Conservation (phyloP, 1,140 invertebrate genomes). For the Drosophila sucinea region DNA sequence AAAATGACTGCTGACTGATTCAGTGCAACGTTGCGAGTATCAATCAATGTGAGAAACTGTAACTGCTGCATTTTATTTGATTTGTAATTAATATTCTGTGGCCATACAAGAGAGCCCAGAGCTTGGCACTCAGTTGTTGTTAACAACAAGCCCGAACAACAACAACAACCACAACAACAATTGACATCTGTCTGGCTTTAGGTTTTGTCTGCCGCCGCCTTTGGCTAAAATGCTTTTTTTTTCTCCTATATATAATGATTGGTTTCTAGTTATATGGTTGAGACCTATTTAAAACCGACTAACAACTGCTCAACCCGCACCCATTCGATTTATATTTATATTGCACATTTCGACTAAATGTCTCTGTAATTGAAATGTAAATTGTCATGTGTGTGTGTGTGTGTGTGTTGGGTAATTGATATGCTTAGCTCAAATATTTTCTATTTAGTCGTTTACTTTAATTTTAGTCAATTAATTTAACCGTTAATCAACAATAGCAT, state of each 20-base stretch:
- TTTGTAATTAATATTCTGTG: conserved; percentile 77
- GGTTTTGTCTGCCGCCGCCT: conserved; percentile 19
- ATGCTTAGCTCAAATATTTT: conserved; percentile 47
- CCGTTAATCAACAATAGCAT: conserved; percentile 2
- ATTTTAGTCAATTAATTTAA: conserved; percentile 55
- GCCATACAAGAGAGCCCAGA: conserved; percentile 38
- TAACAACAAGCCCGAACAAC: conserved; percentile 42
- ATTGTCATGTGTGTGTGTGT: conserved; percentile 41
- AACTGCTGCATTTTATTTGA: conserved; percentile 53
- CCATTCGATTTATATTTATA: conserved; percentile 31
- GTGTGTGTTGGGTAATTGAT: conserved; percentile 37
- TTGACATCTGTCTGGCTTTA: conserved; percentile 33
- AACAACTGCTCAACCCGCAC: conserved; percentile 1
- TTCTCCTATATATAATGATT: conserved; percentile 69
- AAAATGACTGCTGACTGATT: neutral
- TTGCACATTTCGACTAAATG: conserved; percentile 52
- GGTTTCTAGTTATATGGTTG: conserved; percentile 42
- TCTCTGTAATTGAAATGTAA: conserved; percentile 74
- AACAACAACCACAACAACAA: conserved; percentile 33
- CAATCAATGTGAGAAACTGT: conserved; percentile 72
- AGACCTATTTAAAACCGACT: conserved; percentile 1
- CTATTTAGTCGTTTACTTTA: conserved; percentile 31
- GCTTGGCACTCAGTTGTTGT: conserved; percentile 34
- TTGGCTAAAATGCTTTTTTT: conserved; percentile 35
- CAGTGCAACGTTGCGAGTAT: conserved; percentile 40